Conservation (phyloP, 2,888 invertebrate species). For the Orchesellides sinensis region DNA sequence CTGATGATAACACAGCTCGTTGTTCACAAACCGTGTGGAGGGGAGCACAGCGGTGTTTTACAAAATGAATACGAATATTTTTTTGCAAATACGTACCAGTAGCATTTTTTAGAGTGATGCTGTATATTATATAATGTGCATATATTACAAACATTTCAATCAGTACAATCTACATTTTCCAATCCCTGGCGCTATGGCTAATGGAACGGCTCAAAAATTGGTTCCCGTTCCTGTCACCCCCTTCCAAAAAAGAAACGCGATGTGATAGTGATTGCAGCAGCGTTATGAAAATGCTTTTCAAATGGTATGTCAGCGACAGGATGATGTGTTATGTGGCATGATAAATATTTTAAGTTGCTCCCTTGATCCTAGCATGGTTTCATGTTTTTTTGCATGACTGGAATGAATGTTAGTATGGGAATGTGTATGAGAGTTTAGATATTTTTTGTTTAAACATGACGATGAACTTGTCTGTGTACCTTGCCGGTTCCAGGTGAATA, state of each 20-base stretch:
- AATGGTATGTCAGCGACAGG: conserved; percentile 12
- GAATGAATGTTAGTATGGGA: not conserved
- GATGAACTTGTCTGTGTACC: conserved; percentile 59
- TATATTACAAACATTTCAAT: conserved; percentile 3
- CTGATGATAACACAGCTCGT: conserved; percentile 2
- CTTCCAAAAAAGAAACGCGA: not conserved
- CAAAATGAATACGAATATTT: not conserved
- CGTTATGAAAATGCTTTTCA: conserved; percentile 5
- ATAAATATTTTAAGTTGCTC: conserved; percentile 10
- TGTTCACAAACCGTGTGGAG: no score
- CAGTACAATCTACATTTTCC: not conserved
- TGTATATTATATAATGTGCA: not conserved
- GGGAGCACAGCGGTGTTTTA: not conserved
- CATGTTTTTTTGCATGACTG: not conserved
- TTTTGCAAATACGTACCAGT: not conserved
- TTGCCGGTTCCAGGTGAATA: conserved; percentile 62
- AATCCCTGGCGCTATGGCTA: not conserved
- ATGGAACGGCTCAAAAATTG: conserved; percentile 49
- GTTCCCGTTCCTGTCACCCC: conserved; percentile 39
- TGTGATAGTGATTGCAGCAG: not conserved
- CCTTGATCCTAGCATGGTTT: not conserved
- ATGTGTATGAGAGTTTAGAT: not conserved
- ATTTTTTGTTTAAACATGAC: not conserved
- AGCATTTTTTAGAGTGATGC: not conserved
- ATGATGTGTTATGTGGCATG: conserved; percentile 22